These are phyloP conservation scores for Cochlearius cochlearius DNA, from an alignment of 2,113 vertebrate species.

Conservation along the genomic window DNA sequence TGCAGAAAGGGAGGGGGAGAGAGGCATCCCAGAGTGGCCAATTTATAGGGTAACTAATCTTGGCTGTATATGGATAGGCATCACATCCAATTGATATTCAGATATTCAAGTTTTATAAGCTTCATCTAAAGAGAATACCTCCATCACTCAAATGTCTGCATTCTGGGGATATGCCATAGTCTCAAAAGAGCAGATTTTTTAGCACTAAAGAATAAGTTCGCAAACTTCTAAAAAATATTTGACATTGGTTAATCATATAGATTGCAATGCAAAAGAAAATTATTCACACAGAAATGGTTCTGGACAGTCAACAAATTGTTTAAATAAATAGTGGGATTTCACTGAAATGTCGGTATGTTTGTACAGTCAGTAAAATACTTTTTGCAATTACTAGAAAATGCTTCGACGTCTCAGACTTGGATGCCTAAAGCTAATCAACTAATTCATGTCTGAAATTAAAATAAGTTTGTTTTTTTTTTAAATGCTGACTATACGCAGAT, in stretches of 20 bases:
- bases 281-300: background rate
- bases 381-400: background rate
- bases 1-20: background rate
- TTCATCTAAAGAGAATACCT: slow-evolving; percentile 10
- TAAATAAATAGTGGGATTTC: background rate
- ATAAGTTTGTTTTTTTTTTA: background rate
- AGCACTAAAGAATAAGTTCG: background rate
- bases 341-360: background rate
- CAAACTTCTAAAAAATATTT: background rate
- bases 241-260: background rate
- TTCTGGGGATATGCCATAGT: background rate
- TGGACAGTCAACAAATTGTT: background rate
- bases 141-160: background rate
- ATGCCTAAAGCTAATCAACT: background rate
- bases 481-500: background rate
- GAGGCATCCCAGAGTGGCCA: background rate
- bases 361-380: background rate
- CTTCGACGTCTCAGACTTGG: background rate
- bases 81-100: background rate
- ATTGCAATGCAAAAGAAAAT: background rate
- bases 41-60: background rate
- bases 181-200: background rate
- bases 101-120: slow-evolving; percentile 4
- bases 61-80: background rate
- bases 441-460: background rate